Base-by-base conservation (phyloP, 2,113 vertebrate species). In the Cepphus grylle region DNA sequence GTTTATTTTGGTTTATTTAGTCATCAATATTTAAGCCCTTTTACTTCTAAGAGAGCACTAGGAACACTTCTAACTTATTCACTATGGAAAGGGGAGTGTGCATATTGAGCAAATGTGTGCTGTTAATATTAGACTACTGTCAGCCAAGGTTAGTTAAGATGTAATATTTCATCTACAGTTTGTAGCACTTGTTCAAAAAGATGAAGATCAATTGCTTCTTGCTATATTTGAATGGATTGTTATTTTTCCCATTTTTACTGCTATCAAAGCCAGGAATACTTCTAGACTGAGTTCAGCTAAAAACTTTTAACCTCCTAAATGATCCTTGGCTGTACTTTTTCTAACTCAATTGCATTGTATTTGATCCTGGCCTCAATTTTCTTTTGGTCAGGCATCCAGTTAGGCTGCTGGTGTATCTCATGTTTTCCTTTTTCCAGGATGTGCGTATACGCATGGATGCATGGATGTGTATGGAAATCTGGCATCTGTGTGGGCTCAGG, bases 391-490 rank as follows among this genome's bases (percentile, higher is more conserved):
- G 34, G 8, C 23, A 67, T 29, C 29, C 38, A 45, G 18, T 34
- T 45, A 58, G 14, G 11, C 5, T 72, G 25, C 18, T 63, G 34
- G 2, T 66, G 2, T 47, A 40, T 32, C 43, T 69, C 58, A 26
- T 5, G 9, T 90, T 62, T 82, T 90, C 5, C 2, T 52, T 78
- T 85, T 82, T 62, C 50, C 36, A 66, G 56, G 71, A 40, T n/a
- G 11, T 18, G 15, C 1, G 0, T 32, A 47, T 29, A 42, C 1
- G 1, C 26, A 38, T 9, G 9, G 43, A 45, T 36, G 10, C 25
- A 36, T 26, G 34, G 61, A 69, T 38, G 18, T 30, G 6, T 70
- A 8, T 29, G 20, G 40, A 78, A 32, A 50, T 50, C 5, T 67
- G 66, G 13, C 43, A 9, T 52, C 2, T 5, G 5, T 34, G 34